Evolutionary conservation across 1,140 invertebrate genomes (phyloP).

Genomic region (Musca vetustissima): DNA sequence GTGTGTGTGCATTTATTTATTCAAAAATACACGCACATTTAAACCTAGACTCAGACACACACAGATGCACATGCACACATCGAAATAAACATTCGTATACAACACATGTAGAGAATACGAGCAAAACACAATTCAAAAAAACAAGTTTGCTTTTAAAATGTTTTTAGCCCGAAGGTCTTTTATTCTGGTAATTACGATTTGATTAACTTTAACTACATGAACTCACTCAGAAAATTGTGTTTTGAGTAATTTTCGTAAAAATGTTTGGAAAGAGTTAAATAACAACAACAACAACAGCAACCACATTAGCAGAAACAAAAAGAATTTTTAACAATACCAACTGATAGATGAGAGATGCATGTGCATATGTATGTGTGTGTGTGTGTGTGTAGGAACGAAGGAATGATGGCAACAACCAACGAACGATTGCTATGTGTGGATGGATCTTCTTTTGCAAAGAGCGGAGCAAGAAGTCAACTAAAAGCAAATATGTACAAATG

Average conservation of each 20-base stretch:
- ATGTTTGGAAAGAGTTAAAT: not conserved
- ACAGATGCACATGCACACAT: no score
- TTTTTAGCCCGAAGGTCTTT: slow-evolving; percentile 39
- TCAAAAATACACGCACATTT: no score
- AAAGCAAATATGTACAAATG: slow-evolving; percentile 10
- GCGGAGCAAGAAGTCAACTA: not conserved
- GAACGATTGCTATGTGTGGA: not conserved
- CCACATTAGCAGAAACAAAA: no score
- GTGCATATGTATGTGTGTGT: not conserved
- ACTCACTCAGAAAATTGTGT: slow-evolving; percentile 30
- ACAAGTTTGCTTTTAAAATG: slow-evolving; percentile 54
- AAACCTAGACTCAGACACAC: no score
- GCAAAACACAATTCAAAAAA: slow-evolving; percentile 25
- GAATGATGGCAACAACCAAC: not conserved
- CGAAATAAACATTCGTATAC: no score
- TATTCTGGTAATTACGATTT: slow-evolving; percentile 55
- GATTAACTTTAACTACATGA: slow-evolving; percentile 57
- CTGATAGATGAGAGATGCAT: not conserved
- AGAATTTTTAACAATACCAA: not conserved
- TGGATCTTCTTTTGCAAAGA: not conserved
- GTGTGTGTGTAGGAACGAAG: not conserved
- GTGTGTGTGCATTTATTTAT: no score
- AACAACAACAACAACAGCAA: no score
- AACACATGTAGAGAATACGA: not conserved
- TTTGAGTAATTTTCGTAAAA: slow-evolving; percentile 2